Base-by-base conservation (phyloP, 1,140 invertebrate species). In the Ceratosolen solmsi region DNA sequence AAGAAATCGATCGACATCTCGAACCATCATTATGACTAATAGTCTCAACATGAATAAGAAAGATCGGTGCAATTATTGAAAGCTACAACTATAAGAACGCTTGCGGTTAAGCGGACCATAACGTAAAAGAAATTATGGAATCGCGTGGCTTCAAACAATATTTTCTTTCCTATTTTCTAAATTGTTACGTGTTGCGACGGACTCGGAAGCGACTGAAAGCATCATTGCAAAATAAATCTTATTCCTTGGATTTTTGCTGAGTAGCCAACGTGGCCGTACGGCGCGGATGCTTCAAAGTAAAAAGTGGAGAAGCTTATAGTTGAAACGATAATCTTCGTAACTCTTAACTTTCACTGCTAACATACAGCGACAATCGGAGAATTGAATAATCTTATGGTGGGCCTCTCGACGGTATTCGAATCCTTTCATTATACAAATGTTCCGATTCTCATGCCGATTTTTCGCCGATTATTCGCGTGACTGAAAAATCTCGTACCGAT, bases 131-230 rank as follows among this genome's bases (percentile, higher is more conserved):
- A 65, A 36, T 65, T 36, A 36, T 36, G 11, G 30, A 65, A 20
- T 65, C n/a, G 13, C 17, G 27, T 20, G 30, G 60, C 60, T 36
- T 8, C 1, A 1, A 20, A 4, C n/a, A 60, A 36, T 36, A 27
- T 36, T 33, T 38, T 20, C 25, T 70, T 78, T 78, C 76, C 49
- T 71, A 79, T 70, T 79, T 79, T 82, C 72, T 70, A 68, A 70
- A 76, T 49, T 25, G 65, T 68, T 51, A 72, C 71, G 74, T 33
- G 58, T 17, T 9, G 13, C n/a, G 33, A 33, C 33, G 7, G 20
- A 72, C 65, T 79, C 70, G 71, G 78, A 56, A 51, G 65, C 63
- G 20, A 25, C n/a, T 58, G 60, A 30, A 7, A 22, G 17, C 17
- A 68, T 68, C 33, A 11, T n/a, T 68, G n/a, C 1, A 68, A 38